phyloP scores from a whole-genome alignment of 2,113 vertebrate genomes.

The Rhizomys pruinosus region DNA sequence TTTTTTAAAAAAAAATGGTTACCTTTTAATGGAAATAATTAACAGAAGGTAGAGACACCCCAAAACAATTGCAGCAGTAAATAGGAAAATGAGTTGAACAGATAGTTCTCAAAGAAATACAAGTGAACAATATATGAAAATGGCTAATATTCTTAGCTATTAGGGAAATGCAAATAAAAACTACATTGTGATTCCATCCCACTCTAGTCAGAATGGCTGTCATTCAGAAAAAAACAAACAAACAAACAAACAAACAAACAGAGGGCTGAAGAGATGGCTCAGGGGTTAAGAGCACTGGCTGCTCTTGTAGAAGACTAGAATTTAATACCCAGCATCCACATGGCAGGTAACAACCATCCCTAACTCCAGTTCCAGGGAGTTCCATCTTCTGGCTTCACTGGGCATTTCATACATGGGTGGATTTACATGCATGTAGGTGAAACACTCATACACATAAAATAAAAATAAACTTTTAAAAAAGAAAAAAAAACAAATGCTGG shows the following conservation, averaged over 20 bases:
- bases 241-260: background rate
- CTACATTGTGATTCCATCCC: background rate
- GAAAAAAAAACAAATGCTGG: background rate
- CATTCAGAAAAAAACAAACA: background rate
- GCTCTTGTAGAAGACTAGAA: too few species aligned
- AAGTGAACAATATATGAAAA: background rate
- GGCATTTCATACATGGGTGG: too few species aligned
- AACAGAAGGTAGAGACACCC: background rate
- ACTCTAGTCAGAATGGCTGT: background rate
- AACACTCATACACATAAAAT: too few species aligned
- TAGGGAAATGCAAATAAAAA: background rate
- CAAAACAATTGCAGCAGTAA: background rate
- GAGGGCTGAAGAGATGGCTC: too few species aligned
- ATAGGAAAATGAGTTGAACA: background rate
- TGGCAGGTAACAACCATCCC: too few species aligned
- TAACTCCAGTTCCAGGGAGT: too few species aligned
- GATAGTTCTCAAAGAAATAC: background rate
- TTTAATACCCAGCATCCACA: too few species aligned
- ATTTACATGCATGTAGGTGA: too few species aligned
- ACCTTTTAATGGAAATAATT: background rate
- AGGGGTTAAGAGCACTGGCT: too few species aligned
- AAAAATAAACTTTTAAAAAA: too few species aligned
- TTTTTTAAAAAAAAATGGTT: constrained; percentile 8
- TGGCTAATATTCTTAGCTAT: background rate
- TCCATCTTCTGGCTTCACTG: too few species aligned